Percentiles rank a stretch among this genome's conserved stretches.
phyloP scores from a whole-genome alignment of 2,888 invertebrate genomes.

The Apamea epomidion region DNA sequence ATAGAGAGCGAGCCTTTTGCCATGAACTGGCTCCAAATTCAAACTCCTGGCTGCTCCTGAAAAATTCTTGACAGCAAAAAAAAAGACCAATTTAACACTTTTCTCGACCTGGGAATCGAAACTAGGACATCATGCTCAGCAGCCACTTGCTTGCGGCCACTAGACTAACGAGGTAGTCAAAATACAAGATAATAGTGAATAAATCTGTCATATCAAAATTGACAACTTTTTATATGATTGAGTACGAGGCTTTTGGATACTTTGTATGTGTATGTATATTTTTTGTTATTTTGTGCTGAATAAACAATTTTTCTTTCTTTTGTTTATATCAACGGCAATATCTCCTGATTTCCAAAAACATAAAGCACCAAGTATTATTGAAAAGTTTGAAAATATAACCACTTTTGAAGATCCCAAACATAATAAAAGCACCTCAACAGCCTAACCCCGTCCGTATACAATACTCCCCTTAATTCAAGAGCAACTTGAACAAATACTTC shows the following conservation, averaged over 20 bases:
- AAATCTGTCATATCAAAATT: not conserved
- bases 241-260: too few relatives aligned
- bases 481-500: slow-evolving; percentile 36
- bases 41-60: not conserved
- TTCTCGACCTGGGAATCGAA: not conserved
- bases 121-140: not conserved
- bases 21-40: too few relatives aligned
- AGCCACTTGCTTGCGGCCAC: not conserved
- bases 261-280: too few relatives aligned
- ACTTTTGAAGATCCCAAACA: not conserved
- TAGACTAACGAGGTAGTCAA: not conserved
- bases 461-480: slow-evolving; percentile 22
- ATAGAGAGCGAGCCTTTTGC: too few relatives aligned
- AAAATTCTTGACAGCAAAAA: not conserved
- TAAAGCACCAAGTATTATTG: not conserved
- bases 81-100: not conserved
- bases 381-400: not conserved
- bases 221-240: too few relatives aligned
- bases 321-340: not conserved
- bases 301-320: too few relatives aligned
- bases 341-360: not conserved
- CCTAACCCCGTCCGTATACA: not conserved
- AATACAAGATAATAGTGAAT: not conserved
- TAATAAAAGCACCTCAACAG: not conserved
- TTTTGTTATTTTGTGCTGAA: too few relatives aligned